phyloP scores from a whole-genome alignment of 2,797 vertebrate species.

The Pachyuromys duprasi region DNA sequence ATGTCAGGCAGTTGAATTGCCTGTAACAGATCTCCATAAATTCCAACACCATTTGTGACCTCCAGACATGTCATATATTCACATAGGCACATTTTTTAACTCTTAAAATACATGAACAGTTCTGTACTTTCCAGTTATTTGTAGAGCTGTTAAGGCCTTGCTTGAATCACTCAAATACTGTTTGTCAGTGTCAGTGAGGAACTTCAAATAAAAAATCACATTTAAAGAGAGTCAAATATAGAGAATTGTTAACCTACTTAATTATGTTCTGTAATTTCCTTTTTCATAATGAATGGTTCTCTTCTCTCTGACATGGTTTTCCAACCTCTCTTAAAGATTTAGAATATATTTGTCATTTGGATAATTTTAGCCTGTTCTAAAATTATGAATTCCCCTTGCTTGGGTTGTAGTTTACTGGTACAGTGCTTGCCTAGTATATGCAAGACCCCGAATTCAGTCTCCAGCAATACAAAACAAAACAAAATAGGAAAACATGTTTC shows the following conservation, averaged over 20 bases:
- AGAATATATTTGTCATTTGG: conserved; percentile 3
- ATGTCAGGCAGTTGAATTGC: background rate
- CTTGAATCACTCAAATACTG: conserved; percentile 29
- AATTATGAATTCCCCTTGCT: background rate
- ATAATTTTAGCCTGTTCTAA: conserved; percentile 53
- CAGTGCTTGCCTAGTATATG: background rate
- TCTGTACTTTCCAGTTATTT: conserved; percentile 22
- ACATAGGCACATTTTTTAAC: background rate
- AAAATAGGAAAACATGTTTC: background rate
- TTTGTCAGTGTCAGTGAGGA: background rate
- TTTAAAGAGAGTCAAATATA: conserved; percentile 3
- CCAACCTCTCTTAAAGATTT: background rate
- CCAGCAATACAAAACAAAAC: background rate
- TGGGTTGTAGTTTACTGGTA: background rate
- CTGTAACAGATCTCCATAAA: background rate
- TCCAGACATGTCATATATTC: background rate
- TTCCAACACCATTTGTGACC: background rate
- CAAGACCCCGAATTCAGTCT: background rate
- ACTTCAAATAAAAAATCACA: conserved; percentile 48
- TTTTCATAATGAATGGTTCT: background rate
- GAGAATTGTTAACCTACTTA: background rate
- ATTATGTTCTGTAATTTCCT: conserved; percentile 13
- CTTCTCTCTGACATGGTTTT: conserved; percentile 17
- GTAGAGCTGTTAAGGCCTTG: background rate
- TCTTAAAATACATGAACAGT: background rate